Conservation (phyloP, 2,797 vertebrate genomes). For the Phoebastria nigripes region DNA sequence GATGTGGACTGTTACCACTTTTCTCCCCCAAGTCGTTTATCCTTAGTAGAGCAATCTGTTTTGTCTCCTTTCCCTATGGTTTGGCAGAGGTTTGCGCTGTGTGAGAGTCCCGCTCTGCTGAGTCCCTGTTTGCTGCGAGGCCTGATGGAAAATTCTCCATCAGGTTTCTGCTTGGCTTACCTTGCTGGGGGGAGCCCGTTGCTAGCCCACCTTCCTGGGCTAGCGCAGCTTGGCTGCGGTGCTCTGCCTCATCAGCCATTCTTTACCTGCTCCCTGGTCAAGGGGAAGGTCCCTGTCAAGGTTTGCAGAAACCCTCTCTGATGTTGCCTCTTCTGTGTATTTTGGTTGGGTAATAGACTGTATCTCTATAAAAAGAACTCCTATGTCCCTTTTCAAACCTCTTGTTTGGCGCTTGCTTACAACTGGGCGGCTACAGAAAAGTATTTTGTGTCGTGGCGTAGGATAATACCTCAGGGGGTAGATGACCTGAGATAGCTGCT, state of each 20-base stretch:
- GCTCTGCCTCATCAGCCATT: background rate
- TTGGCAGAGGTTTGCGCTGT: background rate
- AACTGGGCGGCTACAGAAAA: background rate
- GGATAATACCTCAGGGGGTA: background rate
- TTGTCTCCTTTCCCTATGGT: background rate
- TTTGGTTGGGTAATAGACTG: background rate
- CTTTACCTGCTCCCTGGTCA: background rate
- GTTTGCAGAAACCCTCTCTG: background rate
- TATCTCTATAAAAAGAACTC: background rate
- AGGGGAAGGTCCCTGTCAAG: background rate
- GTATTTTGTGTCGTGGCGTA: rapidly evolving
- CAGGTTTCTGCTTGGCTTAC: background rate
- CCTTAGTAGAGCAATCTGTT: background rate
- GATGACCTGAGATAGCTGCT: background rate
- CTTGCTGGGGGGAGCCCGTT: background rate
- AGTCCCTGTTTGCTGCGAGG: background rate
- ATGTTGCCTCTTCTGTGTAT: background rate
- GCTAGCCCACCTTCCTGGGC: background rate
- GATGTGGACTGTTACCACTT: background rate
- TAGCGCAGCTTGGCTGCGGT: background rate
- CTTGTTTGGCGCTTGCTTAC: background rate
- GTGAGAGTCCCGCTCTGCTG: background rate
- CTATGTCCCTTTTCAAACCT: background rate
- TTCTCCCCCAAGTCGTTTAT: background rate
- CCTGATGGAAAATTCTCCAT: background rate